phyloP scores from a whole-genome alignment of 2,797 vertebrate species.

The Chiroxiphia lanceolata region DNA sequence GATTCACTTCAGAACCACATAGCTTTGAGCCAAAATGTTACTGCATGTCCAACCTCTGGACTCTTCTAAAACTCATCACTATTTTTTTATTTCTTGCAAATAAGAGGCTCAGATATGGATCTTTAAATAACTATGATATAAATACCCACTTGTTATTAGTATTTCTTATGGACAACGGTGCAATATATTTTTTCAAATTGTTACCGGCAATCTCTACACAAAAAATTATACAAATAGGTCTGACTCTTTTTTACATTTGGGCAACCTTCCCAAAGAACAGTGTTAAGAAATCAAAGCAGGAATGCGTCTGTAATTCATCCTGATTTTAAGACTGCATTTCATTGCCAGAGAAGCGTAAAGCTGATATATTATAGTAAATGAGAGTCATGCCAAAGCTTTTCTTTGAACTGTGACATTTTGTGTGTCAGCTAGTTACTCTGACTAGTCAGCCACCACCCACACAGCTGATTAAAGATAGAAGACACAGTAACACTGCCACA shows the following conservation, averaged over 20 bases:
- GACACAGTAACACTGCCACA: conserved; percentile 5
- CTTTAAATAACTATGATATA: background rate
- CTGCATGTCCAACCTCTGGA: background rate
- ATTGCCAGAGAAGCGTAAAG: conserved; percentile 5
- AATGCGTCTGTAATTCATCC: conserved; percentile 13
- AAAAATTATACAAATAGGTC: background rate
- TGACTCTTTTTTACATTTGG: background rate
- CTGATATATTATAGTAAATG: conserved; percentile 29
- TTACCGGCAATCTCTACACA: background rate
- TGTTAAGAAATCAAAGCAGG: background rate
- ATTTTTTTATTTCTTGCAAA: background rate
- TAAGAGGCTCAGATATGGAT: background rate
- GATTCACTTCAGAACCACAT: background rate
- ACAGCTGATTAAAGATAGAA: conserved; percentile 36
- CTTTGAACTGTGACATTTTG: conserved; percentile 34
- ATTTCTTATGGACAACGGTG: background rate
- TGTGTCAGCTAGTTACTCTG: conserved; percentile 41
- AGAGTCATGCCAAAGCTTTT: conserved; percentile 31
- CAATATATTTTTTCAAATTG: background rate
- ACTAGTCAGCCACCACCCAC: conserved; percentile 59
- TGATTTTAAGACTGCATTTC: conserved; percentile 21
- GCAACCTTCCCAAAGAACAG: background rate
- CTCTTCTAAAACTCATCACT: background rate
- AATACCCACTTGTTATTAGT: background rate
- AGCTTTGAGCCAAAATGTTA: background rate